These are phyloP conservation scores for Panthera uncia DNA, from an alignment of 2,113 vertebrate species.

Conservation along the genomic window DNA sequence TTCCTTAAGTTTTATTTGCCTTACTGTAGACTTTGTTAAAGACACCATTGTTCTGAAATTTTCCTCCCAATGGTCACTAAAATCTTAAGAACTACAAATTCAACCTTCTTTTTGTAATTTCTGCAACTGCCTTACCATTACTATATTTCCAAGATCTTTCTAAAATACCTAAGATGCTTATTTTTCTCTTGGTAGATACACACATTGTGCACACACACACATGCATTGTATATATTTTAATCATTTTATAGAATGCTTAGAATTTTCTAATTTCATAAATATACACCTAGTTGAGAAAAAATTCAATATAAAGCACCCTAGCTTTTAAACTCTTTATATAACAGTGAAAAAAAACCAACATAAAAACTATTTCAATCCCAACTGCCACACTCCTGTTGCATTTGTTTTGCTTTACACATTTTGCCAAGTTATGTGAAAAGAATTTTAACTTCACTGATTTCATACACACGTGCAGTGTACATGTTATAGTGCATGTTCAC, in stretches of 20 bases:
- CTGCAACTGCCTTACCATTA: not conserved
- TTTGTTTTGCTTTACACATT: not conserved
- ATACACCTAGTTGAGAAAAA: not conserved
- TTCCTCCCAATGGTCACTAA: not conserved
- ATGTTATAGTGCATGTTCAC: not conserved
- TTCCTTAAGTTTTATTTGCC: not conserved
- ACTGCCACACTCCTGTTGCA: no score
- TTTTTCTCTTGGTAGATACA: not conserved
- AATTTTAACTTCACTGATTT: not conserved
- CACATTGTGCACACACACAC: rapidly evolving
- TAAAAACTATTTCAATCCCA: not conserved
- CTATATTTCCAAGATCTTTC: not conserved
- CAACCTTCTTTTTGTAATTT: not conserved
- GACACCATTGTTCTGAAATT: not conserved
- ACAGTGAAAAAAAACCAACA: not conserved
- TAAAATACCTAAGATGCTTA: not conserved
- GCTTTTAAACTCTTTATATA: not conserved
- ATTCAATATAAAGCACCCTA: not conserved
- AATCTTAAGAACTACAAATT: not conserved
- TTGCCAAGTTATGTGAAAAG: not conserved
- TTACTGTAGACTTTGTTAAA: not conserved
- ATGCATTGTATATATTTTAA: not conserved
- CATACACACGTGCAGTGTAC: not conserved
- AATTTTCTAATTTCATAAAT: not conserved
- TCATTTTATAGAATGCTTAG: not conserved